Evolutionary conservation across 2,113 vertebrate genomes (phyloP).

Genomic region (Dunckerocampus dactyliophorus): DNA sequence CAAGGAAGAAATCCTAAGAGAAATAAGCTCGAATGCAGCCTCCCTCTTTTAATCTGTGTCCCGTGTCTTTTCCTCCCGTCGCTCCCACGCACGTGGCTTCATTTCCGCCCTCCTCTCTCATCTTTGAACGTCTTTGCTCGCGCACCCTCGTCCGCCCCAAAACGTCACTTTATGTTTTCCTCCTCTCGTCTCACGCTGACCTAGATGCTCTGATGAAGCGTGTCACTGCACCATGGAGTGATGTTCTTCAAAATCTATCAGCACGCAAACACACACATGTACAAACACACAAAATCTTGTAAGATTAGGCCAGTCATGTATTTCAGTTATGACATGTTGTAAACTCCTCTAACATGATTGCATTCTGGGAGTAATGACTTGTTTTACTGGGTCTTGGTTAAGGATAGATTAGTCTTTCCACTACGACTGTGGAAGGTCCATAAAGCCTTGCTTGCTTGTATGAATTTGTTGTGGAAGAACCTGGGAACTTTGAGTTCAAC

Average conservation of each 20-base stretch:
- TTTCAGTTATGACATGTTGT: constrained; percentile 44
- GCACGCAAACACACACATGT: constrained; percentile 11
- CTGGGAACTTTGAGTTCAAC: no score
- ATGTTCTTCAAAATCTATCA: constrained; percentile 55
- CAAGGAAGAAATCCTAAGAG: constrained; percentile 18
- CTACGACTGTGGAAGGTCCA: no score
- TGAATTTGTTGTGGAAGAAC: no score
- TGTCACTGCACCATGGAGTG: constrained; percentile 47
- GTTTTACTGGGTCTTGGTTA: constrained; percentile 14
- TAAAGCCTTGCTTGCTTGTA: no score
- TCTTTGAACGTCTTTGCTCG: constrained; percentile 35
- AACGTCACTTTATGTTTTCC: constrained; percentile 32
- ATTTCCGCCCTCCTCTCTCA: constrained; percentile 29
- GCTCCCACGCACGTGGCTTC: constrained; percentile 13
- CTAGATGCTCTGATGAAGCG: constrained; percentile 64
- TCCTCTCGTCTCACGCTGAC: constrained; percentile 50
- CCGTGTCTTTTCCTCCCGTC: constrained; percentile 37
- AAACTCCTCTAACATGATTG: constrained; percentile 48
- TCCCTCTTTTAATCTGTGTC: constrained; percentile 40
- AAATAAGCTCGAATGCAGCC: constrained; percentile 27
- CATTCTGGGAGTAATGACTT: constrained; percentile 38
- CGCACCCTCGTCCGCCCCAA: constrained; percentile 19
- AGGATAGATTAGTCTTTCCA: neutral
- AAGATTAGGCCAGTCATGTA: constrained; percentile 52
- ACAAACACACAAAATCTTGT: constrained; percentile 26